Conservation (phyloP, 2,113 vertebrate genomes). For the Brachirus orientalis region DNA sequence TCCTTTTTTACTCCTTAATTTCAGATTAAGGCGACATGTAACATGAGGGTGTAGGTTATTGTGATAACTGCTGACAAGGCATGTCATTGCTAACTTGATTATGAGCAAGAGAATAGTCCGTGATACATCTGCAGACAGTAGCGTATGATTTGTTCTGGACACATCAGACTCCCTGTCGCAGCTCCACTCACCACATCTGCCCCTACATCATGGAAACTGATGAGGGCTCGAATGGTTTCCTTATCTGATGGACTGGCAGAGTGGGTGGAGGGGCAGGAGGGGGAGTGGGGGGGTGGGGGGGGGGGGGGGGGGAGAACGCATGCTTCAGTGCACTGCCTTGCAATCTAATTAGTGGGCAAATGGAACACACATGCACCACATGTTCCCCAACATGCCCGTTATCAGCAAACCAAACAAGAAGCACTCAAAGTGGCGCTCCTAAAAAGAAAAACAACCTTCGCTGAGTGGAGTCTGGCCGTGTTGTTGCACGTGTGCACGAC, state of each 20-base stretch:
- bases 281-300: conserved; percentile 1
- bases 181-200: conserved; percentile 66
- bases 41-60: conserved; percentile 21
- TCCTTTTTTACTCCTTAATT: conserved; percentile 11
- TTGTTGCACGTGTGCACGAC: conserved; percentile 57
- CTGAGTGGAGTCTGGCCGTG: conserved; percentile 35
- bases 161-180: conserved; percentile 54
- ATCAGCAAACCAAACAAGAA: conserved; percentile 83
- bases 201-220: conserved; percentile 80
- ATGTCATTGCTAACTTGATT: conserved; percentile 50
- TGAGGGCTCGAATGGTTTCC: conserved; percentile 79
- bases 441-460: conserved; percentile 54
- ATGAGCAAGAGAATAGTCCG: conserved; percentile 8
- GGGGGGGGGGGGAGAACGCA: conserved; percentile 56
- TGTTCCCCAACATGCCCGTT: conserved; percentile 77
- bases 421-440: conserved; percentile 66
- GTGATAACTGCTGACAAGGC: conserved; percentile 48
- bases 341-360: conserved; percentile 84
- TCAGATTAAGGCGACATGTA: conserved; percentile 18
- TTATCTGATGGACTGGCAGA: conserved; percentile 82
- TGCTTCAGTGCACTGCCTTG: conserved; percentile 76
- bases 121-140: conserved; percentile 57
- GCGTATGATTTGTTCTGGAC: conserved; percentile 61
- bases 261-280: conserved; percentile 49
- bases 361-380: conserved; percentile 82